A percentile compares a stretch with the other conserved stretches of the same genome.
These are phyloP conservation scores for Sterrhoptilus dennistouni DNA, from an alignment of 2,113 vertebrate genomes.

Conservation along the genomic window DNA sequence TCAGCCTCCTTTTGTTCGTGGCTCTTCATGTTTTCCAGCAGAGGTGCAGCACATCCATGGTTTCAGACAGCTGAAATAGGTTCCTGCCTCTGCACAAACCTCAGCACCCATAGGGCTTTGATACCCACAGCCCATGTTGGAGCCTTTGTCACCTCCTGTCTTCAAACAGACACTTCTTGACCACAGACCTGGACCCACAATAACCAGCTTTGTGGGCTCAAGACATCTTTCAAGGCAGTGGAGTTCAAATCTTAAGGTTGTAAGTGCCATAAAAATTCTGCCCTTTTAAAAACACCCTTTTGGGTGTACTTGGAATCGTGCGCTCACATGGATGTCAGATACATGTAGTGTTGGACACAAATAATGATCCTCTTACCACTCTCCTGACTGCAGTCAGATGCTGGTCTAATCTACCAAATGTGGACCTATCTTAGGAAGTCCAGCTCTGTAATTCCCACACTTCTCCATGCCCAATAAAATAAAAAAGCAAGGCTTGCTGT, in stretches of 20 bases:
- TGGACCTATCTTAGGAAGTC: neutral
- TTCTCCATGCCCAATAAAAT: neutral
- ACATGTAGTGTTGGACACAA: neutral
- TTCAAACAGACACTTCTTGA: neutral
- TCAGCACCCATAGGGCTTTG: neutral
- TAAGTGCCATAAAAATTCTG: neutral
- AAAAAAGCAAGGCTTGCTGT: neutral
- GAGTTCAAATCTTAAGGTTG: neutral
- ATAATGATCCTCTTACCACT: neutral
- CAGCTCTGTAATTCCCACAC: neutral
- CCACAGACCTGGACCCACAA: neutral
- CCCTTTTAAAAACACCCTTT: neutral
- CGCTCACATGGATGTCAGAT: accelerated
- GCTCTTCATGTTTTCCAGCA: neutral
- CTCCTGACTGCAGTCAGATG: neutral
- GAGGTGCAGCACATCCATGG: neutral
- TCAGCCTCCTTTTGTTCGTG: neutral
- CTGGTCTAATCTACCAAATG: neutral
- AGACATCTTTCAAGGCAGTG: neutral
- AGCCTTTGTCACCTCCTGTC: neutral
- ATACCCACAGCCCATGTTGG: neutral
- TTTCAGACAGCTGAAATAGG: neutral
- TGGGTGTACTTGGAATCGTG: neutral
- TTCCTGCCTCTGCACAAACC: neutral
- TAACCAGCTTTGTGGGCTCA: neutral